These are phyloP conservation scores for Hydroisotoma schaefferi DNA, from an alignment of 2,888 invertebrate species.

Conservation along the genomic window DNA sequence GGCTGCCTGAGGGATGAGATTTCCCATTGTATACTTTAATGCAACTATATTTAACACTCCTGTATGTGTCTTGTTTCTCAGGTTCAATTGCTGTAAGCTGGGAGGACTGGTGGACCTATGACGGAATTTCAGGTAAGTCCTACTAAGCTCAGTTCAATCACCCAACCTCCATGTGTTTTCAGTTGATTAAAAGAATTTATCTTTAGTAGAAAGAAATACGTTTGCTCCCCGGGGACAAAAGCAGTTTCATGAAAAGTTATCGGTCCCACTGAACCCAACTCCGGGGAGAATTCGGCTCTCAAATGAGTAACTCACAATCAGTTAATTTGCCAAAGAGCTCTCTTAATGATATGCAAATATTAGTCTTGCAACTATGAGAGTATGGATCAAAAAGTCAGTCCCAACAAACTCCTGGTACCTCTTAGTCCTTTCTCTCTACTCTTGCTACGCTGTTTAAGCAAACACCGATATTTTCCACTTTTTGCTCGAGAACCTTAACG, in stretches of 20 bases:
- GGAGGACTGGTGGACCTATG: conserved; percentile 97
- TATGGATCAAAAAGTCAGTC: conserved; percentile 17
- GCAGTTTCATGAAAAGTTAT: neutral
- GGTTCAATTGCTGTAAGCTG: conserved; percentile 60
- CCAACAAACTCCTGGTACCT: conserved; percentile 3
- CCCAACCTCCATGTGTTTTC: neutral
- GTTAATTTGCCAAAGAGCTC: conserved; percentile 19
- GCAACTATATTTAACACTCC: too few species aligned
- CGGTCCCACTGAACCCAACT: neutral
- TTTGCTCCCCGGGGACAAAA: neutral
- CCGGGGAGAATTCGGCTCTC: conserved; percentile 1
- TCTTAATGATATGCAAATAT: conserved; percentile 19
- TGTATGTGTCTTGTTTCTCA: conserved; percentile 15
- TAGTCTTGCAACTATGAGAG: conserved; percentile 6
- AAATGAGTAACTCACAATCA: conserved; percentile 18
- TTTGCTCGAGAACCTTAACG: conserved; percentile 2
- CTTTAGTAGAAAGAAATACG: neutral
- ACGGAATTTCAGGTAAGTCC: conserved; percentile 86
- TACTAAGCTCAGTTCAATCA: neutral
- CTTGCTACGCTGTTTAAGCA: conserved; percentile 11
- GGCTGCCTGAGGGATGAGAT: too few species aligned
- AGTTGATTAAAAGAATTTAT: neutral
- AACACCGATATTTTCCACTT: conserved; percentile 17
- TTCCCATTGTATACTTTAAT: too few species aligned
- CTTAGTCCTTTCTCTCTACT: neutral